Evolutionary conservation across 2,888 invertebrate species (phyloP), one percentile per base, ranked within the genome.

Genomic region (Xanthorhoe spadicearia): DNA sequence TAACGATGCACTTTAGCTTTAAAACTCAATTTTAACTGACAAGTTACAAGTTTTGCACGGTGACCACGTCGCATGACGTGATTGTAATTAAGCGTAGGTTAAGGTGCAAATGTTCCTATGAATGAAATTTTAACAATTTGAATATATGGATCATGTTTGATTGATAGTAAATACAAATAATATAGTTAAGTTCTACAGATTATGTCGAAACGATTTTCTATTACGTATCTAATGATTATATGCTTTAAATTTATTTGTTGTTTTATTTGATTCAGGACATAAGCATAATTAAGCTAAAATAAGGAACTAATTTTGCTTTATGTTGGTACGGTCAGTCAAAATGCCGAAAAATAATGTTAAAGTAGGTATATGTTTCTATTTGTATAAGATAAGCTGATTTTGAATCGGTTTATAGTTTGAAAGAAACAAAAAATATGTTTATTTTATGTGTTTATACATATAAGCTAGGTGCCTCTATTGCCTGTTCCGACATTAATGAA

Each of bases 51-150:
- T 43, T 48, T 15, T 48, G 48, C 48, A 17, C 17, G 17, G 48
- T 48, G 48, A 48, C 15, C 15, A 28, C 48, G 35, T n/a, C 28
- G 43, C 51, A n/a, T 69, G 62, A 69, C 69, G 55, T 73, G 69
- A 66, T 71, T 72, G 38, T 43, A 43, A 43, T 70, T 76, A 71
- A 77, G 70, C 38, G 72, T 88, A 88, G 85, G 77, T 70, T 92
- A 92, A 89, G 92, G 91, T 90, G 90, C 86, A 91, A 92, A 93
- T 92, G 92, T 93, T 93, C 92, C 92, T 93, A 93, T 90, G 89
- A 85, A 84, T 89, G 90, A 88, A 79, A 84, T 83, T 86, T 83
- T 81, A 82, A 78, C 73, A 77, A 77, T 78, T 79, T 75, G 76
- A 78, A 76, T 78, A 70, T 64, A 71, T 76, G 74, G 71, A 77